Base-by-base conservation (phyloP, 2,888 invertebrate genomes). In the Isotomurus palustris region DNA sequence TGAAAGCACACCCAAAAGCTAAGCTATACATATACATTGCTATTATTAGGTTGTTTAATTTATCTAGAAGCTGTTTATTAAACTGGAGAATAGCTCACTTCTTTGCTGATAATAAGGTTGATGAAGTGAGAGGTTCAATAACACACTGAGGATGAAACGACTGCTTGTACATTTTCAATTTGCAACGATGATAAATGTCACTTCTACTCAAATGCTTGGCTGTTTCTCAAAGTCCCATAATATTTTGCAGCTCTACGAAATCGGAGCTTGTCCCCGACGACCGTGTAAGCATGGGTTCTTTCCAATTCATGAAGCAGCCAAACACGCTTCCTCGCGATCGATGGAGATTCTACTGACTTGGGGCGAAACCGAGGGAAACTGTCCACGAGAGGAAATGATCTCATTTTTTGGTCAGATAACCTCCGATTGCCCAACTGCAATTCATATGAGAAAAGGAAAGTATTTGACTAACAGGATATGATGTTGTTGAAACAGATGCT, bases 261-360 rank as follows among this genome's bases (percentile, higher is more conserved):
- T 88, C 70, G 87, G 84, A 60, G 88, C 88, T 36, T 83, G 84
- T 72, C 86, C 88, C 51, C 84, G 87, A 72, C 81, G 80, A 62
- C 84, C 87, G 2, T 91, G 90, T 76, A 86, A 88, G 77, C 88
- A 90, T 78, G 91, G 91, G 12, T 91, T 88, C 76, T 91, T 89
- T 74, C 91, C 92, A 0, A 90, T 92, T 64, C 92, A 92, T 75
- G 86, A 90, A 72, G 92, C 92, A 1, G 91, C 91, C 3, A 90
- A 89, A 74, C 89, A 90, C 77, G 91, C 91, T 12, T 87, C 91
- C 4, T 88, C 89, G 0, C 82, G 85, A 71, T 88, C 89, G 10
- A 83, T 92, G 82, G 49, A 49, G 19, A 86, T 88, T 50, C 82
- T 88, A 65, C 79, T 88, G 2, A 82, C 88, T 74, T 87, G 88